Conservation (phyloP, 2,888 invertebrate species). For the Calameuta pallipes region DNA sequence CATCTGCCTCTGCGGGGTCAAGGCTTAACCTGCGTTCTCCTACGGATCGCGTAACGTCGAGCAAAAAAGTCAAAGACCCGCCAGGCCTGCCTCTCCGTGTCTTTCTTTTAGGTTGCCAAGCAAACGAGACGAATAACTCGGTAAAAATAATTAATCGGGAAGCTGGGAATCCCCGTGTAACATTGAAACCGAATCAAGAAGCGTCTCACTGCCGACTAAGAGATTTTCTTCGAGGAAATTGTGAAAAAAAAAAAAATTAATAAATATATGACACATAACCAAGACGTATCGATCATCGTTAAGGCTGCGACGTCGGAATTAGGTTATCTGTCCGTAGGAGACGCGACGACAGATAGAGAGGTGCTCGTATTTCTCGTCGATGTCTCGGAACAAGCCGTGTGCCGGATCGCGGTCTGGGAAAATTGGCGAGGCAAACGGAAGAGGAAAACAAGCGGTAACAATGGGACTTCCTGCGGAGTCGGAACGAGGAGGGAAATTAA, state of each 20-base stretch:
- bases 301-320: too few relatives aligned
- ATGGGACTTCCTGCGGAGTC: constrained; percentile 41
- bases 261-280: too few relatives aligned
- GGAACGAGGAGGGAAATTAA: constrained; percentile 46
- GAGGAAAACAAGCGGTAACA: constrained; percentile 49
- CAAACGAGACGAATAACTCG: neutral
- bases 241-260: too few relatives aligned
- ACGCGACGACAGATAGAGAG: neutral
- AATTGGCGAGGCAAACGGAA: constrained; percentile 37
- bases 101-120: neutral
- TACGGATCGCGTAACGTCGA: neutral
- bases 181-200: too few relatives aligned
- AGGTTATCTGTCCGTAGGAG: too few relatives aligned
- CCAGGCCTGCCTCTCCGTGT: too few relatives aligned
- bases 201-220: too few relatives aligned
- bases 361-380: neutral
- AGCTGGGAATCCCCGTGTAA: too few relatives aligned
- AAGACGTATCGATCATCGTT: too few relatives aligned
- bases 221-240: too few relatives aligned
- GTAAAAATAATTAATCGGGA: neutral
- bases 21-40: neutral
- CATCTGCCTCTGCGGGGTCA: constrained; percentile 5
- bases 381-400: neutral
- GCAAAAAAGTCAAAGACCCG: neutral
- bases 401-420: constrained; percentile 2